phyloP scores from a whole-genome alignment of 2,888 invertebrate genomes.

The Eupithecia vulgata region DNA sequence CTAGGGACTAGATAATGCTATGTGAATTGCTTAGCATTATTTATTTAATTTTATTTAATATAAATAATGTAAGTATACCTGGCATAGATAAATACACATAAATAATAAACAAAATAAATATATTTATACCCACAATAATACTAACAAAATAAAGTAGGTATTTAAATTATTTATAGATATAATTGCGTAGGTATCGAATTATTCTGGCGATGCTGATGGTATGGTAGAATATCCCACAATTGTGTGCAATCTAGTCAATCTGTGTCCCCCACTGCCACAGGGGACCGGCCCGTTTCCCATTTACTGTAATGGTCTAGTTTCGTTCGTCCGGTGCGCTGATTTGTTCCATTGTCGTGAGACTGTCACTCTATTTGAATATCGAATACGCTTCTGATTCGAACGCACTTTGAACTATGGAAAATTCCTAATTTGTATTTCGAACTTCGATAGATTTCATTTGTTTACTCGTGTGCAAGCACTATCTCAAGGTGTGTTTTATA shows the following conservation, averaged over 20 bases:
- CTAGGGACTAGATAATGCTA: too few species aligned
- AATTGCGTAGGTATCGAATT: too few species aligned
- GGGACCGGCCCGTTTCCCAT: slow-evolving; percentile 64
- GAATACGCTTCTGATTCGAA: slow-evolving; percentile 10
- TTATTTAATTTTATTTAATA: too few species aligned
- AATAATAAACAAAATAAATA: too few species aligned
- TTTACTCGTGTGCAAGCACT: not conserved
- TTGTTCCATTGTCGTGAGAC: slow-evolving; percentile 74
- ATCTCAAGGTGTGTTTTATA: not conserved
- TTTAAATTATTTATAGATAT: too few species aligned
- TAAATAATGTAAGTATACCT: too few species aligned
- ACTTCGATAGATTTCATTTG: not conserved
- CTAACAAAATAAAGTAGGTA: too few species aligned
- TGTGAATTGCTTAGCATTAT: too few species aligned
- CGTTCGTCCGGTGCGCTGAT: slow-evolving; percentile 66
- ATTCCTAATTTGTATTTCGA: not conserved
- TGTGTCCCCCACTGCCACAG: slow-evolving; percentile 26
- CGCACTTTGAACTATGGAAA: slow-evolving; percentile 3
- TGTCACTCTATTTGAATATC: slow-evolving; percentile 29
- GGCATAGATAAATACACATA: too few species aligned
- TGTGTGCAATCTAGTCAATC: slow-evolving; percentile 23
- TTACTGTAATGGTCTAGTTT: slow-evolving; percentile 73
- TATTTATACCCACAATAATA: too few species aligned
- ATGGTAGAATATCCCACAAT: slow-evolving; percentile 4
- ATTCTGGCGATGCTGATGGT: not conserved